Evolutionary conservation across 2,888 invertebrate species (phyloP).

Genomic region (Thyatira batis): DNA sequence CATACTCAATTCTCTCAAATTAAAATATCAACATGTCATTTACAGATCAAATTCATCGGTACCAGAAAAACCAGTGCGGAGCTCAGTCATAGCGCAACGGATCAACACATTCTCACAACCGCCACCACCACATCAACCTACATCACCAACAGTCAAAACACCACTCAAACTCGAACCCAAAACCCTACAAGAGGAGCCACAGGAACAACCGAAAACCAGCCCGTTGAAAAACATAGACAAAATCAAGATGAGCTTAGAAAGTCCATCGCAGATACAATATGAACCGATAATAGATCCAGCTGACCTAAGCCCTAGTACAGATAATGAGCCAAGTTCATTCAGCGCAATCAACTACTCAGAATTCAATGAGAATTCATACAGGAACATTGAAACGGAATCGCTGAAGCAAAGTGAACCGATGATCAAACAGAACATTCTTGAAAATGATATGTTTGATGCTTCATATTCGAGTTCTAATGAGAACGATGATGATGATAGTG

Average conservation of each 20-base stretch:
- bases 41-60: slow-evolving; percentile 59
- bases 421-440: slow-evolving; percentile 78
- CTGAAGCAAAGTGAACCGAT: slow-evolving; percentile 72
- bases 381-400: slow-evolving; percentile 48
- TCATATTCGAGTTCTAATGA: slow-evolving; percentile 79
- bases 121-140: slow-evolving; percentile 38
- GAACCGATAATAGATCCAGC: slow-evolving; percentile 74
- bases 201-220: slow-evolving; percentile 59
- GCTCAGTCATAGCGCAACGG: slow-evolving; percentile 85
- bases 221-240: slow-evolving; percentile 77
- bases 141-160: slow-evolving; percentile 43
- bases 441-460: slow-evolving; percentile 77
- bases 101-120: slow-evolving; percentile 80
- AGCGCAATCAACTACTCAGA: slow-evolving; percentile 65
- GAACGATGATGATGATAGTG: slow-evolving; percentile 84
- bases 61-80: slow-evolving; percentile 86
- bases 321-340: slow-evolving; percentile 63
- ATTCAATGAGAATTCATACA: slow-evolving; percentile 43
- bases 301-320: slow-evolving; percentile 72
- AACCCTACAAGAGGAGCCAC: slow-evolving; percentile 33
- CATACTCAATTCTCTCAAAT: not conserved
- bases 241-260: slow-evolving; percentile 75
- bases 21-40: too few relatives aligned
- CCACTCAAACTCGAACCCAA: slow-evolving; percentile 43
- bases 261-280: slow-evolving; percentile 76